Conservation (phyloP, 1,140 invertebrate genomes). For the Grapholita molesta region DNA sequence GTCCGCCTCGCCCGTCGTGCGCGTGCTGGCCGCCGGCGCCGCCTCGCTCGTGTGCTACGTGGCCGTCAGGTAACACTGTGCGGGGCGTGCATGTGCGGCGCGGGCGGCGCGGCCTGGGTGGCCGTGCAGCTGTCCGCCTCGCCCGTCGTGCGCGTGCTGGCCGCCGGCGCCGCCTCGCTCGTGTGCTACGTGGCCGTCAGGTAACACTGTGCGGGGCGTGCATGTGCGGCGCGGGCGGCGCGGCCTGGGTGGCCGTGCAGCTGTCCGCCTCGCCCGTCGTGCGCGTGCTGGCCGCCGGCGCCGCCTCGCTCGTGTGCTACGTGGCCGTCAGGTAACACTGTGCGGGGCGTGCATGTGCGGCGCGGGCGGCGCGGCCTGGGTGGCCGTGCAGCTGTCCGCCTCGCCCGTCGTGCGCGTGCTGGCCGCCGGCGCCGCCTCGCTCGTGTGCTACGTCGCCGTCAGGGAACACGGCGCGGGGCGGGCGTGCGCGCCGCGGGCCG, state of each 20-base stretch:
- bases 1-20: no score
- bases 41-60: no score
- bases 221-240: slow-evolving; percentile 86
- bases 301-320: slow-evolving; percentile 89
- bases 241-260: slow-evolving; percentile 89
- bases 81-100: slow-evolving; percentile 84
- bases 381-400: slow-evolving; percentile 87
- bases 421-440: slow-evolving; percentile 86
- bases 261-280: slow-evolving; percentile 88
- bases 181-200: slow-evolving; percentile 91
- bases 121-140: slow-evolving; percentile 88
- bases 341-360: slow-evolving; percentile 85
- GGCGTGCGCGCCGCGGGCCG: slow-evolving; percentile 86
- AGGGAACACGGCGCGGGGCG: slow-evolving; percentile 83
- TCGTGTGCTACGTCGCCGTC: slow-evolving; percentile 91
- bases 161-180: slow-evolving; percentile 87
- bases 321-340: slow-evolving; percentile 88
- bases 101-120: slow-evolving; percentile 88
- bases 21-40: no score
- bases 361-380: slow-evolving; percentile 87
- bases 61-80: no score
- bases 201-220: slow-evolving; percentile 83
- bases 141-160: slow-evolving; percentile 87
- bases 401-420: slow-evolving; percentile 88
- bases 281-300: slow-evolving; percentile 87